These are phyloP conservation scores for Chelonia mydas DNA, from an alignment of 2,797 vertebrate species.

Conservation along the genomic window DNA sequence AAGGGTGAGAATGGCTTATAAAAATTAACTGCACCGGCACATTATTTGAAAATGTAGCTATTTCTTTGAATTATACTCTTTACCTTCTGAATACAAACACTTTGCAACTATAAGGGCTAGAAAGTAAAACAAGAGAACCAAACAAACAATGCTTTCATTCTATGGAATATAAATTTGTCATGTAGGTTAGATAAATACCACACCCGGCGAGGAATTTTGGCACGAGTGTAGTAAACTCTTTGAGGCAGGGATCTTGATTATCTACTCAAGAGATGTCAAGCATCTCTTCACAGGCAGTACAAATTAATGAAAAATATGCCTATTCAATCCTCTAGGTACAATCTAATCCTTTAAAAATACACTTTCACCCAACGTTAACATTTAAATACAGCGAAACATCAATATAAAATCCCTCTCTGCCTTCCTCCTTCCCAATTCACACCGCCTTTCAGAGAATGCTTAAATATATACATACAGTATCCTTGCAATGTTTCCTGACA, in stretches of 20 bases:
- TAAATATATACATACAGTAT: fast-evolving
- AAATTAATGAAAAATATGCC: background rate
- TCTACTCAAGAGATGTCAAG: background rate
- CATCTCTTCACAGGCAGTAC: background rate
- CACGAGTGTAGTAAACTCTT: background rate
- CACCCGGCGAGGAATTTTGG: background rate
- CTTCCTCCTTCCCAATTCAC: background rate
- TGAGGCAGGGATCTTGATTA: background rate
- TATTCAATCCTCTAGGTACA: background rate
- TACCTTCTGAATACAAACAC: background rate
- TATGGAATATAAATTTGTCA: background rate
- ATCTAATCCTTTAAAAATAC: background rate
- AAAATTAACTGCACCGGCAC: background rate
- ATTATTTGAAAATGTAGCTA: background rate
- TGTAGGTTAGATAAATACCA: background rate
- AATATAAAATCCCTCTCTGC: background rate
- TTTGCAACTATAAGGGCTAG: background rate
- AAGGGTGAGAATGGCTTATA: fast-evolving
- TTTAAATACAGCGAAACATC: background rate
- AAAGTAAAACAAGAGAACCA: background rate
- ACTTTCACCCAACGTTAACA: background rate
- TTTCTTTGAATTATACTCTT: background rate
- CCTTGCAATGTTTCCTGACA: background rate
- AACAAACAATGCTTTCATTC: background rate
- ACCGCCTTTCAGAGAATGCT: background rate